Percentiles rank a stretch among this genome's conserved stretches.
These are phyloP conservation scores for Parambassis ranga DNA, from an alignment of 2,797 vertebrate genomes.

Conservation along the genomic window DNA sequence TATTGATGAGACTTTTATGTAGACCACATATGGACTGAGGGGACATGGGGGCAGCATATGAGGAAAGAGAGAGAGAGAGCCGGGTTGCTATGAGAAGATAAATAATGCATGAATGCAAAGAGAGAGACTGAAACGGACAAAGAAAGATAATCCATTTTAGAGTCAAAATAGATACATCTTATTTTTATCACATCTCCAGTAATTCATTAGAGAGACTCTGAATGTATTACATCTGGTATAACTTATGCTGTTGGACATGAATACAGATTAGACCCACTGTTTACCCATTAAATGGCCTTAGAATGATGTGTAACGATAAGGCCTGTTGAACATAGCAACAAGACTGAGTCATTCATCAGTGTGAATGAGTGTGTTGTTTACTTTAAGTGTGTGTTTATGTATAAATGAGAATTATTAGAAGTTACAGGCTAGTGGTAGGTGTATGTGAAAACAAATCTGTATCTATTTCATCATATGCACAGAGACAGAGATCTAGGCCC, in stretches of 20 bases:
- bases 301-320: no score
- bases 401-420: no score
- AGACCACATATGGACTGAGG: neutral
- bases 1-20: slow-evolving; percentile 17
- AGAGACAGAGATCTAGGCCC: neutral
- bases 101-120: slow-evolving; percentile 56
- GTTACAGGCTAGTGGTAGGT: neutral
- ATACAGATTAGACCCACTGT: no score
- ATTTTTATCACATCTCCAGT: neutral
- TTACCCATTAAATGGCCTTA: no score
- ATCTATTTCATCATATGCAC: neutral
- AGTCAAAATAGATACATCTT: slow-evolving; percentile 9
- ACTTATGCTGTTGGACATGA: no score
- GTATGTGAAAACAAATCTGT: neutral
- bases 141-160: slow-evolving; percentile 7
- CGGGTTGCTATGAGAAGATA: slow-evolving; percentile 34
- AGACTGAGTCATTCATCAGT: no score
- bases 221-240: neutral
- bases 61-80: slow-evolving; percentile 25
- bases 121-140: neutral
- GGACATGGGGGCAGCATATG: slow-evolving; percentile 9
- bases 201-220: neutral
- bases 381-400: no score
- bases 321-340: no score
- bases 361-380: no score